Percentiles rank a stretch among this genome's conserved stretches.
Conservation (phyloP, 2,113 vertebrate species). For the Thryonomys swinderianus region DNA sequence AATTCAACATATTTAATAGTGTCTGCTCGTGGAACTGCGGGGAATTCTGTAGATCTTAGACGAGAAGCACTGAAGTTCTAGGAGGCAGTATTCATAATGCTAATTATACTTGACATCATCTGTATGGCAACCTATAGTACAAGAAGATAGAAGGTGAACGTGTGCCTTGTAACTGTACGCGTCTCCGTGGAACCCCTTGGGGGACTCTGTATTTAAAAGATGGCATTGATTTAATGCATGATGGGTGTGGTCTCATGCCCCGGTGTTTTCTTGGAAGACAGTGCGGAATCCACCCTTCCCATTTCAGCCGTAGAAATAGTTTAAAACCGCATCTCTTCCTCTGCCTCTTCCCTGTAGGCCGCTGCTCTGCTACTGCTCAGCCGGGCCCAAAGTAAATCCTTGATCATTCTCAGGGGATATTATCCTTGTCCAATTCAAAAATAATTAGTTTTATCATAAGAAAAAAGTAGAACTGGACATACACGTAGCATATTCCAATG, state of each 20-base stretch:
- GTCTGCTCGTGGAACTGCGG: background rate
- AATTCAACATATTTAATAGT: constrained; percentile 65
- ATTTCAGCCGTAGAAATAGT: background rate
- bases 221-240: background rate
- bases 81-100: constrained; percentile 33
- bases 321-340: background rate
- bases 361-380: background rate
- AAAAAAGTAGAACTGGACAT: background rate
- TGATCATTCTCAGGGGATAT: constrained; percentile 55
- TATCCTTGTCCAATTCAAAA: constrained; percentile 57
- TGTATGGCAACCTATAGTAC: background rate
- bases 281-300: background rate
- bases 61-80: constrained; percentile 24
- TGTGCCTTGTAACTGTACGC: background rate
- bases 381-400: constrained; percentile 47
- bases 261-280: background rate
- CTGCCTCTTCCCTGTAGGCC: background rate
- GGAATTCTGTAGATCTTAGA: constrained; percentile 37
- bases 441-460: constrained; percentile 51
- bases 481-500: constrained; percentile 20
- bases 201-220: background rate
- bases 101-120: constrained; percentile 61
- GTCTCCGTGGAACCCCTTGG: background rate
- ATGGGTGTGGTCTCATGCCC: background rate
- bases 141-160: constrained; percentile 6